Percentiles rank a stretch among this genome's conserved stretches.
Evolutionary conservation across 2,888 invertebrate species (phyloP).

Genomic region (Chrysolina americana): DNA sequence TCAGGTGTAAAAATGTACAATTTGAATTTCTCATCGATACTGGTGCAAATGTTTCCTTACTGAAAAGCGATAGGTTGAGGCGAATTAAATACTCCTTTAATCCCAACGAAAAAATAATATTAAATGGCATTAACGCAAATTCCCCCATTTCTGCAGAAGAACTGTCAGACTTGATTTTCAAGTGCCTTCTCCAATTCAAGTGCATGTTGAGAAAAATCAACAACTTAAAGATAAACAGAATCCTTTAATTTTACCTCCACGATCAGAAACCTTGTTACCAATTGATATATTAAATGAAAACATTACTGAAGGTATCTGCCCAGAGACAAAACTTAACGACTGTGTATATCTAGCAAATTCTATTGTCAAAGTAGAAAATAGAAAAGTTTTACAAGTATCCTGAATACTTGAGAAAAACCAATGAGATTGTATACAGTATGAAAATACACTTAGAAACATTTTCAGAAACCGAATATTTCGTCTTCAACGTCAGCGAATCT

Average conservation of each 20-base stretch:
- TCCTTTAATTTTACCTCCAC: not conserved
- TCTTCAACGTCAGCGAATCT: not conserved
- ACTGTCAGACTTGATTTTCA: not conserved
- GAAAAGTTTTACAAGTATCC: conserved; percentile 7
- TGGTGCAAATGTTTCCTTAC: not conserved
- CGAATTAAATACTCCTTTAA: not conserved
- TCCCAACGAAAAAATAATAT: too few relatives aligned
- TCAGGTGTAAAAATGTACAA: not conserved
- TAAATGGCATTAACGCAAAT: too few relatives aligned
- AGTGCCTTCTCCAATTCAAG: not conserved
- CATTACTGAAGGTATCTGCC: not conserved
- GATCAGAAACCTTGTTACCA: conserved; percentile 5
- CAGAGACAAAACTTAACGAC: not conserved
- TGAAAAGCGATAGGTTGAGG: not conserved
- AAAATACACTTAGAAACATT: not conserved
- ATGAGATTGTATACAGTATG: not conserved
- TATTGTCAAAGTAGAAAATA: conserved; percentile 5
- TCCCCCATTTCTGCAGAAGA: not conserved
- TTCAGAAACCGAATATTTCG: not conserved
- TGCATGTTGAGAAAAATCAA: not conserved
- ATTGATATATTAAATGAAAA: conserved; percentile 9
- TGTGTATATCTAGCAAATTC: conserved; percentile 9
- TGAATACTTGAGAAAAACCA: not conserved
- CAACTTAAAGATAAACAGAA: not conserved
- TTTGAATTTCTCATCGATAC: not conserved